Percentiles rank a stretch among this genome's conserved stretches.
Evolutionary conservation across 2,113 vertebrate species (phyloP).

Genomic region (Natator depressus): DNA sequence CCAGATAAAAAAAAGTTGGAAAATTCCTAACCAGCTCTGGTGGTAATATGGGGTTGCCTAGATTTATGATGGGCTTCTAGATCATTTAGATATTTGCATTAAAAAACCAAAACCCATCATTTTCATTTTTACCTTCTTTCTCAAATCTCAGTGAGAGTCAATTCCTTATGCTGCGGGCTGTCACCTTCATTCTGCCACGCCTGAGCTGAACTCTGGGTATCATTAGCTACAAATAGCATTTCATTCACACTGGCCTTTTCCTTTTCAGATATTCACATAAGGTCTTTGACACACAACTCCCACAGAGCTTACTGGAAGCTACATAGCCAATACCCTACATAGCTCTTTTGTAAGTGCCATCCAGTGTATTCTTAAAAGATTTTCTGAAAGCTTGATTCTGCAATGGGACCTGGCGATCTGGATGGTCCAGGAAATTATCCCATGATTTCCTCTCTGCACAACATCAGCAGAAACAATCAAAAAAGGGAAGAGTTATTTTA

Average conservation of each 20-base stretch:
- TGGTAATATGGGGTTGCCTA: not conserved
- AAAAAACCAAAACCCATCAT: not conserved
- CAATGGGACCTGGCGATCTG: not conserved
- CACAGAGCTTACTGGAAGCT: not conserved
- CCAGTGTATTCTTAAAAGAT: not conserved
- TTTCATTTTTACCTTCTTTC: not conserved
- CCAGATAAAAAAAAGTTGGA: not conserved
- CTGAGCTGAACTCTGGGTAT: not conserved
- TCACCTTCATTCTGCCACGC: not conserved
- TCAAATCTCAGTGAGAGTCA: fast-evolving
- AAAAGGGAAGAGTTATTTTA: not conserved
- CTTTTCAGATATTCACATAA: not conserved
- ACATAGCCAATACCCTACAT: not conserved
- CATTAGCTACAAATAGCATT: not conserved
- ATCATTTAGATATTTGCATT: not conserved
- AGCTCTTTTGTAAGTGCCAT: fast-evolving
- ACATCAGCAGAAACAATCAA: fast-evolving
- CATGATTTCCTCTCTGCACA: not conserved
- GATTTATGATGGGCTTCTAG: not conserved
- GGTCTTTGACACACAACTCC: not conserved
- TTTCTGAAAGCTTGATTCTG: not conserved
- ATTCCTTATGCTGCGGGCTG: not conserved
- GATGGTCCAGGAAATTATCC: not conserved
- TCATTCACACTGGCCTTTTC: not conserved
- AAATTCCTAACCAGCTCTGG: not conserved